Evolutionary conservation across 2,113 vertebrate species (phyloP).

Genomic region (Brachypodius melanocephalos): DNA sequence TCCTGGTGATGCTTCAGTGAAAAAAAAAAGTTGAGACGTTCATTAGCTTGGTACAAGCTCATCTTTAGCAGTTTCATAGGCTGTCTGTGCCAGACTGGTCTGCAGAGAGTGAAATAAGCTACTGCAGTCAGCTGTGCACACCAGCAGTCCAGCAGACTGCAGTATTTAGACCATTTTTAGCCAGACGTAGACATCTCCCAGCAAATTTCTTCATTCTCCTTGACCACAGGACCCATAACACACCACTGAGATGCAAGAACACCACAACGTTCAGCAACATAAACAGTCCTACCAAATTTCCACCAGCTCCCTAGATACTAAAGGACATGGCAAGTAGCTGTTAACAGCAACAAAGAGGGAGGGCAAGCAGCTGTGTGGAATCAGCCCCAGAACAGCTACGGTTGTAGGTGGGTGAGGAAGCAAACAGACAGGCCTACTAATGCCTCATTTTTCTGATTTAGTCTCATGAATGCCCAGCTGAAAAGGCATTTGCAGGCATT

Average conservation of each 20-base stretch:
- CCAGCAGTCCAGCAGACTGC: slow-evolving; percentile 18
- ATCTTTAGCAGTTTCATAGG: neutral
- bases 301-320: neutral
- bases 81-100: neutral
- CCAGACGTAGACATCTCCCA: neutral
- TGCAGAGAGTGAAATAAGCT: neutral
- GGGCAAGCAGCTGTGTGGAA: neutral
- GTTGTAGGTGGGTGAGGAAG: neutral
- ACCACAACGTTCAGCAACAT: neutral
- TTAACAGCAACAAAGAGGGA: neutral
- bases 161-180: neutral
- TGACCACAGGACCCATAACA: neutral
- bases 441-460: neutral
- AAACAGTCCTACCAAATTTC: neutral
- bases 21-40: neutral
- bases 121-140: slow-evolving; percentile 8
- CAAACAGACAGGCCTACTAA: neutral
- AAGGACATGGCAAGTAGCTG: neutral
- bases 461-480: neutral
- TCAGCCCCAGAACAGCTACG: neutral
- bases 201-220: neutral
- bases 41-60: neutral
- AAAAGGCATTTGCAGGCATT: neutral
- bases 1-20: neutral
- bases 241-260: neutral